Conservation (phyloP, 2,888 invertebrate genomes). For the Sinotaia quadrata region DNA sequence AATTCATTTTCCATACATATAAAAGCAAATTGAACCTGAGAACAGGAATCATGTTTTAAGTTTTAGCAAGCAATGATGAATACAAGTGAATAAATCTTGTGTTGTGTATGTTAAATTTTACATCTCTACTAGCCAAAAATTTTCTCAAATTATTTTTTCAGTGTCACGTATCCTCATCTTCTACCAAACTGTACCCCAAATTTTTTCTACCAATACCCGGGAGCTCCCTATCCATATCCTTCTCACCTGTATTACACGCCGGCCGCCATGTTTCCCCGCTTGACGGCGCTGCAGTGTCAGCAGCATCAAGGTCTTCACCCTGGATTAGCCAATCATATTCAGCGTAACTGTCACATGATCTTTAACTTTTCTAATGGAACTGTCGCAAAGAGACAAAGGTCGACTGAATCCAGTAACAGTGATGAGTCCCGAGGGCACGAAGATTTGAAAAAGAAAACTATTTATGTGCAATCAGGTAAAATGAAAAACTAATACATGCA, state of each 20-base stretch:
- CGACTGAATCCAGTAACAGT: neutral
- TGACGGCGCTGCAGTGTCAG: slow-evolving; percentile 8
- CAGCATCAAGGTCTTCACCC: neutral
- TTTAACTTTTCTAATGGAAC: neutral
- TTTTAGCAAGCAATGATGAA: no score
- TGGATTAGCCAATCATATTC: neutral
- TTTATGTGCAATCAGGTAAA: no score
- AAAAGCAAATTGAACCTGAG: no score
- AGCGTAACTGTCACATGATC: neutral
- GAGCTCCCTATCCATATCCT: neutral
- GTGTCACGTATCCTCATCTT: slow-evolving; percentile 3
- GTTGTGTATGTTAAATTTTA: no score
- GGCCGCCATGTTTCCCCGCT: neutral
- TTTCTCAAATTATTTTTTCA: no score
- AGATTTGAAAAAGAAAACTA: no score
- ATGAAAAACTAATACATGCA: no score
- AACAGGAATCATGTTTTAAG: no score
- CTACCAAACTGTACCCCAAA: neutral
- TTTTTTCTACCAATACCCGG: neutral
- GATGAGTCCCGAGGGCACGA: neutral
- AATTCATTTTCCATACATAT: no score
- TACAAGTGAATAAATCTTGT: no score
- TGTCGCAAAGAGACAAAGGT: neutral
- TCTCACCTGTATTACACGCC: neutral
- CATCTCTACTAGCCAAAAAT: no score